Evolutionary conservation across 2,113 vertebrate species (phyloP), one percentile per base, ranked within the genome.

Genomic region (Uropsilus gracilis): DNA sequence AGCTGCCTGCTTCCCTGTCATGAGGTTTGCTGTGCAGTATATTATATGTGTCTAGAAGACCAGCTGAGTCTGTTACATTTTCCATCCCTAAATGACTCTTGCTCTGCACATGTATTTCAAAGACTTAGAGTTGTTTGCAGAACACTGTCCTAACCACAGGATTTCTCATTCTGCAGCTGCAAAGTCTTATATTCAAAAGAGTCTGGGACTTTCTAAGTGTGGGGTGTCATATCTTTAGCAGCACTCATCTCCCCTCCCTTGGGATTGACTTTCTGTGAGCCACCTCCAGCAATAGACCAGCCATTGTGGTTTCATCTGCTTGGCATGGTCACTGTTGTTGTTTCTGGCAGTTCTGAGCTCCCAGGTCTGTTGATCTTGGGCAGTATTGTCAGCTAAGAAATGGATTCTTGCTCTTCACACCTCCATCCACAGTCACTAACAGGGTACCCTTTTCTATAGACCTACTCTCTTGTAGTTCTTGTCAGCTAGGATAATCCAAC

Each of bases 71-170:
- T 63, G 90, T 85, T 94, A 88, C 46, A 94, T 95, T 96, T 96
- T 97, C 95, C 94, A 88, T 95, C 32, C 90, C 30, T 55, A 73
- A 80, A 59, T 88, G 95, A 83, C 76, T 96, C 91, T 95, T 82
- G 92, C 84, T 95, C 75, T 90, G 96, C 90, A 95, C 84, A 95
- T 96, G 94, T 63, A 88, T 97, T 97, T 95, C 96, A 93, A 96
- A 96, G 96, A 59, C 89, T 95, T 69, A 63, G 63, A 86, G 93
- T 30, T 90, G 76, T 94, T 95, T 97, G 55, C 68, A 85, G 89
- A 95, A 77, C 22, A 39, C 61, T 77, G 59, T 28, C 46, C 26
- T 71, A 71, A 95, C 93, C 97, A 95, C 93, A 96, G 44, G 44
- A 59, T 83, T 93, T 73, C 84, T 92, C 76, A 71, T 90, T 64